A percentile compares a stretch with the other conserved stretches of the same genome.
phyloP scores from a whole-genome alignment of 2,888 invertebrate species.

The Acanthopleura granulata region DNA sequence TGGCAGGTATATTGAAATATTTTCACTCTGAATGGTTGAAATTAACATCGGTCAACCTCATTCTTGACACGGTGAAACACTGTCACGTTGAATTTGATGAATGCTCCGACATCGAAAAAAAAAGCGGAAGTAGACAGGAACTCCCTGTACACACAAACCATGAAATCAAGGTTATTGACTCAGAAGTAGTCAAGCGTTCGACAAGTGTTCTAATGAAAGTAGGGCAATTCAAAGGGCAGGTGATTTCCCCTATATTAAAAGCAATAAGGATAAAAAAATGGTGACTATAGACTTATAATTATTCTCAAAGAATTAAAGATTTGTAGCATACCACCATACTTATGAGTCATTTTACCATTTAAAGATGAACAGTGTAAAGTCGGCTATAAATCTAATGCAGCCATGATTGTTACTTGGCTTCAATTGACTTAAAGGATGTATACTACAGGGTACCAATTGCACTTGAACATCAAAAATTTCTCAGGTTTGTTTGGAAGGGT shows the following conservation, averaged over 20 bases:
- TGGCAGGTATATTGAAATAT: conserved; percentile 10
- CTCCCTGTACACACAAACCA: neutral
- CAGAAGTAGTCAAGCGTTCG: neutral
- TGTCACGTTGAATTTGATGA: conserved; percentile 17
- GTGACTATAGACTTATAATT: conserved; percentile 20
- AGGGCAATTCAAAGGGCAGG: conserved; percentile 6
- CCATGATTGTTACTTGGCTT: conserved; percentile 30
- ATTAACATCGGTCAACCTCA: neutral
- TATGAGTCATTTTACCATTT: too few species aligned
- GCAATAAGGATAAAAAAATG: conserved; percentile 18
- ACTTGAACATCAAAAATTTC: conserved; percentile 20
- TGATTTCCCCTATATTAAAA: conserved; percentile 24
- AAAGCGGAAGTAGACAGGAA: neutral
- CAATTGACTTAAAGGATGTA: conserved; percentile 33
- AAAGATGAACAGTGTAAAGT: conserved; percentile 33
- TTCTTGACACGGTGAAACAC: neutral
- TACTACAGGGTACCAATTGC: conserved; percentile 32
- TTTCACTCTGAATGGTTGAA: neutral
- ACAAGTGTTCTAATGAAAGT: conserved; percentile 10
- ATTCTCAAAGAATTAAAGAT: conserved; percentile 25
- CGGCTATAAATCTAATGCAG: conserved; percentile 26
- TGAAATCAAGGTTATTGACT: conserved; percentile 7
- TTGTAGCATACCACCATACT: conserved; percentile 21
- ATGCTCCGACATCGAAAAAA: neutral
- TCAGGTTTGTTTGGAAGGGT: conserved; percentile 32